Evolutionary conservation across 2,888 invertebrate genomes (phyloP), one percentile per base, ranked within the genome.

Genomic region (Amiota minor): DNA sequence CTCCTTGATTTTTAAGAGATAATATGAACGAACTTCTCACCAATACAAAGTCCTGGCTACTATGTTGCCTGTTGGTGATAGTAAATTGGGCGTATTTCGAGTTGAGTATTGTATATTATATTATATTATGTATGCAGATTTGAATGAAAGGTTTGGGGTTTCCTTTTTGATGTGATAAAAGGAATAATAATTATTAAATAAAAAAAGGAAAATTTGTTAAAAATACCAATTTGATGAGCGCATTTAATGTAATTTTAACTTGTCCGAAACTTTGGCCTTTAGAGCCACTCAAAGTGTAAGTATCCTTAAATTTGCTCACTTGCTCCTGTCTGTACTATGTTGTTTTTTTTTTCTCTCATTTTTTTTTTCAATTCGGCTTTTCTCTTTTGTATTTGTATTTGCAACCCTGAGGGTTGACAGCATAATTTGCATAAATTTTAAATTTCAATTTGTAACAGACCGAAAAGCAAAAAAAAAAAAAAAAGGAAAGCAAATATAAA

Each of bases 361-460:
- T 67, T 67, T 67, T 47, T 67, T 18, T 50, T 10, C n/a, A 18
- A 9, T 67, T 9, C 23, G 18, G 61, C 10, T 9, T 61, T 61
- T 20, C 20, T 49, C 49, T 18, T 18, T 12, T 55, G 61, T 20
- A 79, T 78, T 78, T 74, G 77, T 23, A 71, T 75, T 69, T 71
- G 6, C 35, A 74, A 76, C 76, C 81, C 80, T 74, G 70, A 73
- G 78, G 79, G 80, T 81, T 84, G 82, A 83, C 85, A 84, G 81
- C 75, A 78, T 74, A 79, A 85, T 85, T 83, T 83, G 83, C 86
- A 83, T 83, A 83, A 82, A 83, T 85, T 83, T 83, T 85, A 83
- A 83, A 83, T 83, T 83, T 83, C 83, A 83, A 83, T 83, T 83
- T 83, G 86, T 84, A 76, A 75, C 71, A 50, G 72, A 74, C 70